Evolutionary conservation across 64 coral and sea anemone species (phyloP), one percentile per base, ranked within the genome.

Genomic region (Catalaphyllia jardinei): DNA sequence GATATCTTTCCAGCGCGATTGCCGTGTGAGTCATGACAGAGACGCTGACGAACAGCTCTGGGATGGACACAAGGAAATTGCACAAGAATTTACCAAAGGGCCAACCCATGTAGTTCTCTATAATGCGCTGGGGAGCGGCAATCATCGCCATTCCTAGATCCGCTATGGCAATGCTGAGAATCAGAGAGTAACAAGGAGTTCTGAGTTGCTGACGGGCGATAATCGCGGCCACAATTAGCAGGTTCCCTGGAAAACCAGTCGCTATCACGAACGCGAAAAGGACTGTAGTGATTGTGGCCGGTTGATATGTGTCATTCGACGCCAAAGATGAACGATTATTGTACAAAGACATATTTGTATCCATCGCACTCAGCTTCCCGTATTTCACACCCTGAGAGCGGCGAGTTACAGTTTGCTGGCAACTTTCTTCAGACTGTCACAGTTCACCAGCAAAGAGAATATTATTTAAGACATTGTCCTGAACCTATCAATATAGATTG

Each of bases 161-260:
- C 1, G 95, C 95, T 7, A 97, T 71, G 16, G 95, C 95, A 29
- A 97, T 93, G 76, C 88, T 97, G 60, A 97, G 89, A 33, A 97
- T 77, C n/a, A 97, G 52, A 19, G 86, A 97, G 71, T 97, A 94
- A 42, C 95, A 97, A 1, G 95, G 87, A 8, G 91, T 87, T 17
- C 90, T 85, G 20, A 97, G 74, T 50, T 87, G 87, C 24, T 87
- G 71, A 55, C 95, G 80, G 19, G 80, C 82, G 20, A 97, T 67
- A 13, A 97, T 49, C 10, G 95, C 93, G 5, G 59, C 31, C 10
- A 97, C 93, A 19, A 97, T 89, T 11, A 97, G 76, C 28, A 78
- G 38, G 75, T 87, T 93, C 49, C 95, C 95, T 8, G 81, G 69
- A n/a, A 93, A 74, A 33, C 95, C 95, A 28, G 83, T 82, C 4